Evolutionary conservation across 2,888 invertebrate species (phyloP).

Genomic region (Synanthedon andrenaeformis): DNA sequence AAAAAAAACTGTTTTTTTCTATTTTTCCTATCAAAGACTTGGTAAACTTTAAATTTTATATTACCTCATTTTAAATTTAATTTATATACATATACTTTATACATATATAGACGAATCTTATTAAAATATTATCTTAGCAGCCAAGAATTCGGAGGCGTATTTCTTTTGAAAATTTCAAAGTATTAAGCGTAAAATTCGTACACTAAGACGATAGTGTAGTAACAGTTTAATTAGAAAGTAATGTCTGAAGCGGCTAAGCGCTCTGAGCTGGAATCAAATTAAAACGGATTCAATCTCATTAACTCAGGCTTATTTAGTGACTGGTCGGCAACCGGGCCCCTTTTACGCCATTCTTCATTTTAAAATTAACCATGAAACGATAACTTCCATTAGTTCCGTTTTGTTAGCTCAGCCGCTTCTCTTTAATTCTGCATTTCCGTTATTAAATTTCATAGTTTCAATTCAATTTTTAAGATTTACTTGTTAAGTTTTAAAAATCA

Average conservation of each 20-base stretch:
- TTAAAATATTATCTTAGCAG: no score
- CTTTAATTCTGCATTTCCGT: slow-evolving; percentile 12
- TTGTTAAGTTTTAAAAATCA: no score
- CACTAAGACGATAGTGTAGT: not conserved
- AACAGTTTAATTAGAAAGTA: not conserved
- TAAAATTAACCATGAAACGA: slow-evolving; percentile 1
- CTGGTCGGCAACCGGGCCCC: slow-evolving; percentile 8
- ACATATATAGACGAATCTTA: no score
- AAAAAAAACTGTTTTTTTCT: no score
- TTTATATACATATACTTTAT: no score
- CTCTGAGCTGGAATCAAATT: slow-evolving; percentile 17
- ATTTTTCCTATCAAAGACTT: no score
- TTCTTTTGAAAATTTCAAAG: no score
- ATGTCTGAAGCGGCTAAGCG: not conserved
- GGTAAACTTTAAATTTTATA: no score
- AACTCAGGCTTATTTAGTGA: slow-evolving; percentile 29
- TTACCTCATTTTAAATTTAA: no score
- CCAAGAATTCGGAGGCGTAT: no score
- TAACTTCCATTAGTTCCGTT: slow-evolving; percentile 11
- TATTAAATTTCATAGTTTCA: slow-evolving; percentile 5
- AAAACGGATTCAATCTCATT: slow-evolving; percentile 34
- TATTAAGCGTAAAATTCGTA: not conserved
- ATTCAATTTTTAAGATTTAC: not conserved
- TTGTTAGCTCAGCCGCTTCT: slow-evolving; percentile 9
- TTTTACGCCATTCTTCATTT: slow-evolving; percentile 12